Evolutionary conservation across 2,888 invertebrate genomes (phyloP).

Genomic region (Hyposoter didymator): DNA sequence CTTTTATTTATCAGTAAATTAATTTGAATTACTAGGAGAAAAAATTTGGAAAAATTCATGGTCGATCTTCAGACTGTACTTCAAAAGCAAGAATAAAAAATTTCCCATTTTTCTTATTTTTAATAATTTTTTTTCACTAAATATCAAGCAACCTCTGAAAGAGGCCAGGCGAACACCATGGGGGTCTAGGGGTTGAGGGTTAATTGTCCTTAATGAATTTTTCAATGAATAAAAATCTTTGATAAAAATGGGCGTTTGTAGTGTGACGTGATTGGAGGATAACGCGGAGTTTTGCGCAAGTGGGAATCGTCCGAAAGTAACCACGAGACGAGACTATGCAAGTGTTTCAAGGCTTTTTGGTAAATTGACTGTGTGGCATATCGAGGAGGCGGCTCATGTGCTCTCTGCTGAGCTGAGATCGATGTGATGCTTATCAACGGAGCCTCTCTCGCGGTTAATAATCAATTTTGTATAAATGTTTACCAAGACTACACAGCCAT

Average conservation of each 20-base stretch:
- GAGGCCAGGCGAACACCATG: too few species aligned
- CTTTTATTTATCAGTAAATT: neutral
- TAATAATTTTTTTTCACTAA: too few species aligned
- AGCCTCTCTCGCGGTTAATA: conserved; percentile 25
- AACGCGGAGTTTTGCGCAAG: neutral
- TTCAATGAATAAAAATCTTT: neutral
- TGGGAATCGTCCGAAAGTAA: neutral
- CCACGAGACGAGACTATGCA: neutral
- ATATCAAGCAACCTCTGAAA: too few species aligned
- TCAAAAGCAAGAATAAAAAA: too few species aligned
- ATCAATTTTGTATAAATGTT: conserved; percentile 36
- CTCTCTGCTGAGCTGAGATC: neutral
- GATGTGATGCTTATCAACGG: neutral
- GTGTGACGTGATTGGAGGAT: neutral
- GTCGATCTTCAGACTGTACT: too few species aligned
- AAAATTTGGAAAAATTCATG: too few species aligned
- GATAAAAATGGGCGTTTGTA: neutral
- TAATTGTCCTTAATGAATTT: neutral
- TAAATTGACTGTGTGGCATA: conserved; percentile 29
- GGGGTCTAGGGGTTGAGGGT: too few species aligned
- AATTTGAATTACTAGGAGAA: neutral
- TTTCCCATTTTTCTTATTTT: too few species aligned
- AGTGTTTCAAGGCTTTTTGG: conserved; percentile 46
- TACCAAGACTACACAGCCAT: neutral
- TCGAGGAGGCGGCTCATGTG: too few species aligned